Percentiles rank a stretch among this genome's conserved stretches.
phyloP scores from a whole-genome alignment of 2,113 vertebrate genomes.

The Gallinago media region DNA sequence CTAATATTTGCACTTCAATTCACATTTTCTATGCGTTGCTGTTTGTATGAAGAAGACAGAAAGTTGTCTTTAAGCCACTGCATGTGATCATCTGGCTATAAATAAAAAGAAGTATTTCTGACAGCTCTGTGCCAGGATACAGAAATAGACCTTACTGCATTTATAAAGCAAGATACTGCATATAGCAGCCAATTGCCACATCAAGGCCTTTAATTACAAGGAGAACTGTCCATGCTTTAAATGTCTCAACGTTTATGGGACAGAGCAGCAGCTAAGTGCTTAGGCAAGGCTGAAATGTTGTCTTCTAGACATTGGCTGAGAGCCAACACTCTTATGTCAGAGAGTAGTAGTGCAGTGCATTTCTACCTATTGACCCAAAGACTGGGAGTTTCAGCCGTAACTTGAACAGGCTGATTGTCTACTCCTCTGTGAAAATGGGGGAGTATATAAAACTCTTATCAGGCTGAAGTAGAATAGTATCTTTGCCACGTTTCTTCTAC shows the following conservation, averaged over 20 bases:
- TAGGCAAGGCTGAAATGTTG: conserved; percentile 49
- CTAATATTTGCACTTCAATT: neutral
- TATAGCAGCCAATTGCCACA: neutral
- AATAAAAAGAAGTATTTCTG: neutral
- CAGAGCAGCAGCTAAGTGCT: conserved; percentile 30
- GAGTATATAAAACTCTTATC: neutral
- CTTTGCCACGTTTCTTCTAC: neutral
- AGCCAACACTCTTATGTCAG: conserved; percentile 21
- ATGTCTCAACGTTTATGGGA: conserved; percentile 42
- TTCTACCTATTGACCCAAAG: conserved; percentile 48
- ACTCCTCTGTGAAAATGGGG: neutral
- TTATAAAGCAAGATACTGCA: conserved; percentile 4
- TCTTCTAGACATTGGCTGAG: conserved; percentile 34
- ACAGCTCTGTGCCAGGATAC: neutral
- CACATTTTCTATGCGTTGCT: neutral
- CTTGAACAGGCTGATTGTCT: neutral
- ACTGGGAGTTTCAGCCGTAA: neutral
- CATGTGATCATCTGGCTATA: neutral
- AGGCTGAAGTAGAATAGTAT: neutral
- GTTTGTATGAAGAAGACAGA: neutral
- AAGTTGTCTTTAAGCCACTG: neutral
- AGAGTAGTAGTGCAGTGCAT: neutral
- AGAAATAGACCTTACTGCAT: neutral
- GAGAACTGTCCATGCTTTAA: conserved; percentile 50
- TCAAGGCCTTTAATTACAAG: conserved; percentile 61